phyloP scores from a whole-genome alignment of 2,888 invertebrate species.

The Heliconius cydno region DNA sequence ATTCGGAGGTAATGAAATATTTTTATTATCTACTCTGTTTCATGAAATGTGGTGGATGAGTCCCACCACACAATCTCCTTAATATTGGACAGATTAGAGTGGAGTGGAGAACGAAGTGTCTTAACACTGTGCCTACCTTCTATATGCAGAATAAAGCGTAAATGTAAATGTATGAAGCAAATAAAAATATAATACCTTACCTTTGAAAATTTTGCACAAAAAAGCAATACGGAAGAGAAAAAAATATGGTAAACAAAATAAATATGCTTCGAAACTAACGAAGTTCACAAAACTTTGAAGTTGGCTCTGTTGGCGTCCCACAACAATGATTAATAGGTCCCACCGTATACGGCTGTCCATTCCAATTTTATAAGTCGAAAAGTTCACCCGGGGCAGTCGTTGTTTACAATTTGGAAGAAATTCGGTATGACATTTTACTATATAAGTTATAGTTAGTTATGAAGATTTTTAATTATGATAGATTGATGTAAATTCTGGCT shows the following conservation, averaged over 20 bases:
- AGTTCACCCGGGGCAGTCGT: background rate
- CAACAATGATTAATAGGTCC: conserved; percentile 6
- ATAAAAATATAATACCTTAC: too few relatives aligned
- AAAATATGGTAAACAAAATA: background rate
- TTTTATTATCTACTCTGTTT: background rate
- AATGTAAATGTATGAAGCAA: too few relatives aligned
- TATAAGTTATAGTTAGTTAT: background rate
- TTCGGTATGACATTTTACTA: background rate
- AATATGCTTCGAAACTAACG: background rate
- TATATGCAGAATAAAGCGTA: too few relatives aligned
- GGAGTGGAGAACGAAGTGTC: too few relatives aligned
- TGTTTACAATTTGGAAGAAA: conserved; percentile 4
- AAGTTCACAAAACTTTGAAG: background rate
- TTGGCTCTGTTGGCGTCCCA: background rate
- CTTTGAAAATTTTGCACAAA: background rate
- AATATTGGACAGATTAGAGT: too few relatives aligned
- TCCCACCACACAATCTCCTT: too few relatives aligned
- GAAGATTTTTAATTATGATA: background rate
- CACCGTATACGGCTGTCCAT: conserved; percentile 5
- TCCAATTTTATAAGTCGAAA: conserved; percentile 12
- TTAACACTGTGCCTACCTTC: too few relatives aligned
- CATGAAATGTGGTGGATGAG: too few relatives aligned
- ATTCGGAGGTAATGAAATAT: background rate
- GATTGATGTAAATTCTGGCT: background rate
- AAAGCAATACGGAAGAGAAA: background rate